Conservation (phyloP, 2,888 invertebrate species). For the Teleogryllus oceanicus region DNA sequence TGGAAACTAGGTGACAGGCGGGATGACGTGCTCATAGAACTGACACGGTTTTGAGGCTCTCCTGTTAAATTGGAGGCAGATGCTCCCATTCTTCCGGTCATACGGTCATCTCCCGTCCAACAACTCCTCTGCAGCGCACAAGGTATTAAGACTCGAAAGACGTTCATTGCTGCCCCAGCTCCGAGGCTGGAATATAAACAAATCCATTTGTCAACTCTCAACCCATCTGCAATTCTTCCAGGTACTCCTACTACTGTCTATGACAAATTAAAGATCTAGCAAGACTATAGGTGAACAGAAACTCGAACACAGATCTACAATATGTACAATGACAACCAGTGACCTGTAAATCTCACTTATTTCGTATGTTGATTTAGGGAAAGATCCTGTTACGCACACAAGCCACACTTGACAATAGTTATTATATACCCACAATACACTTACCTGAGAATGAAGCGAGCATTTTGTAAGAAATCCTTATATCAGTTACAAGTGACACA, state of each 20-base stretch:
- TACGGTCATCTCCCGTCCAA: slow-evolving; percentile 38
- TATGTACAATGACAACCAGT: slow-evolving; percentile 25
- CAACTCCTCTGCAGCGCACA: slow-evolving; percentile 38
- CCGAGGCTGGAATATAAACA: slow-evolving; percentile 32
- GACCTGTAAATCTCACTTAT: slow-evolving; percentile 26
- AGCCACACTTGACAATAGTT: neutral
- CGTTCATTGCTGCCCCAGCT: slow-evolving; percentile 37
- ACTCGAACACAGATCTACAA: neutral
- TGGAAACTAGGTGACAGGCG: slow-evolving; percentile 31
- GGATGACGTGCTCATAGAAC: slow-evolving; percentile 32
- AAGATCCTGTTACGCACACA: neutral
- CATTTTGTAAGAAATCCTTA: slow-evolving; percentile 31
- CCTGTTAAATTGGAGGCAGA: slow-evolving; percentile 37
- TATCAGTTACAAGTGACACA: slow-evolving; percentile 25
- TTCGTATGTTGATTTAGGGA: neutral
- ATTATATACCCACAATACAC: neutral
- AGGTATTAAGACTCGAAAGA: slow-evolving; percentile 37
- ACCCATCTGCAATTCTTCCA: neutral
- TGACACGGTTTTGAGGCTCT: slow-evolving; percentile 35
- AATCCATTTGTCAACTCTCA: neutral
- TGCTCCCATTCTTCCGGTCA: slow-evolving; percentile 38
- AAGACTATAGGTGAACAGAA: neutral
- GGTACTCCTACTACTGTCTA: neutral
- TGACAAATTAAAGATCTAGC: neutral
- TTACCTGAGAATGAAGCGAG: slow-evolving; percentile 35